Evolutionary conservation across 1,140 invertebrate species (phyloP), one percentile per base, ranked within the genome.

Genomic region (Tetraneura akinire): DNA sequence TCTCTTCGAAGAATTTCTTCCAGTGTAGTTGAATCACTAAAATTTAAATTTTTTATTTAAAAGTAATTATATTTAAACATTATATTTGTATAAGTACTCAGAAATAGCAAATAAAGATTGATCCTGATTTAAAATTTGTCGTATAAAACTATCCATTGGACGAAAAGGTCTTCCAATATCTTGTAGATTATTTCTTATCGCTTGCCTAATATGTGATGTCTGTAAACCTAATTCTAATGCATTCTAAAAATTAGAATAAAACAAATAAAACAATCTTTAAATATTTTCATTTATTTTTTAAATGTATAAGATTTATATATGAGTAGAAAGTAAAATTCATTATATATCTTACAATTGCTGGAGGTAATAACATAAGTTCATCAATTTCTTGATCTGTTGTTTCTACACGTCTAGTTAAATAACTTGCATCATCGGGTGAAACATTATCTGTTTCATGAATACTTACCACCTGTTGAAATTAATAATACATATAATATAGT

Each of bases 211-310:
- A 68, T 90, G 85, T n/a, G 89, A 90, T 0, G 89, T 87, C 83
- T 92, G 90, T 26, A 94, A 86, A 1, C 92, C 92, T 81, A 92
- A 88, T 80, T 89, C 87, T 60, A 93, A 83, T 10, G 92, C 92
- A n/a, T 88, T 87, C 88, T 88, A 62, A 55, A 83, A 82, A 9
- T 1, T 45, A 3, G 26, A 62, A 10, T 6, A 62, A 62, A 29
- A 81, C 10, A 9, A 57, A 11, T 26, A 13, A 57, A 13, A 37
- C 32, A 37, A 37, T 37, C 8, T 37, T 37, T 37, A 37, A 37
- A 37, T 37, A 8, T 37, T 4, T 37, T 37, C 8, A 37, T 37
- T 4, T 37, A 8, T 37, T 37, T n/a, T 62, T 26, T 32, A 32
- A 62, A 62, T 57, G 13, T 0, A 13, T 4, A 5, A 23, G 1